Base-by-base conservation (phyloP, 37 sponge, comb jelly and placozoan genomes). In the Cliona cf. orientalis region DNA sequence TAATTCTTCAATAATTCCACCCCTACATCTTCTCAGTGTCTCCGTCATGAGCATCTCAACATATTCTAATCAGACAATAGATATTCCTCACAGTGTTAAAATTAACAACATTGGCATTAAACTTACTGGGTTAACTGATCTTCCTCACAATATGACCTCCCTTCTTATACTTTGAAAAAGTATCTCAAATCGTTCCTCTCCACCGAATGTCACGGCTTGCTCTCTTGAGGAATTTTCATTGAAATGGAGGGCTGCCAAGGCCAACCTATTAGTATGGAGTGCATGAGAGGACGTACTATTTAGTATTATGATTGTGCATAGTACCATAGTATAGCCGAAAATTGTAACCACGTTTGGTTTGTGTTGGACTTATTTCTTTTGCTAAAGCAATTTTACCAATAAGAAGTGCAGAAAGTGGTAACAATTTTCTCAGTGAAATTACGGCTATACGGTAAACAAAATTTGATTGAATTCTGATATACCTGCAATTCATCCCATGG, bases 121-220 rank as follows among this genome's bases (percentile, higher is more conserved):
- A 68, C 59, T 53, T 67, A 76, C 84, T 53, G 64, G n/a, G n/a
- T n/a, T n/a, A n/a, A 49, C 14, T n/a, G 41, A 79, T 34, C 4
- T 79, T 79, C 39, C 69, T 14, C 14, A 79, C 79, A 65, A 64
- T 43, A 67, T 79, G 55, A 6, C 79, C 79, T 35, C 79, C 79
- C 42, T 37, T 41, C 33, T 79, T 79, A 25, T 58, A 79, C 37
- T 69, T 69, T 37, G 69, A 38, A 69, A 69, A 5, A 69, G 37
- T 38, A 66, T 66, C 26, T 60, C 63, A 62, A 38, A 78, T 14
- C 78, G 25, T 39, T 79, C 66, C 28, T 65, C 46, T 38, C 67
- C 66, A 21, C 36, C 42, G 33, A 33, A 25, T 26, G 79, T 46
- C 34, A 65, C 42, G 5, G 79, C 79, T 9, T 79, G 79, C 25